Base-by-base conservation (phyloP, 2,888 invertebrate species). In the Chrysodeixis includens region DNA sequence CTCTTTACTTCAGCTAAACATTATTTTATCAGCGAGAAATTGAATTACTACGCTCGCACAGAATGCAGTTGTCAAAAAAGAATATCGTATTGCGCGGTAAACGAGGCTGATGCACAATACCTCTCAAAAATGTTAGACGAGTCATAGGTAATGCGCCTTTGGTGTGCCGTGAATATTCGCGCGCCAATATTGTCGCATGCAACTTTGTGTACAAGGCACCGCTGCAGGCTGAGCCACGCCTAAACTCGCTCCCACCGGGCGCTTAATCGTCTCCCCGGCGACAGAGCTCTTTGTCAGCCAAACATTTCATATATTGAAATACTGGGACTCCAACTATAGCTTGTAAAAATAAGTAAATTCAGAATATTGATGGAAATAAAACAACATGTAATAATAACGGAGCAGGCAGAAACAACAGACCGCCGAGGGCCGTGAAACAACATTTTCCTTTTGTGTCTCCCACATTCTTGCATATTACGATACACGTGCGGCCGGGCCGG, bases 61-160 rank as follows among this genome's bases (percentile, higher is more conserved):
- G n/a, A 40, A 4, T 40, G 40, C 4, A 40, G n/a, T n/a, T 40
- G 40, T 40, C n/a, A n/a, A 40, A n/a, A 40, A n/a, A n/a, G n/a
- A n/a, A 40, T 40, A 40, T n/a, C 40, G n/a, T 40, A n/a, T 40
- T 40, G n/a, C 40, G 40, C 40, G 40, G n/a, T n/a, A 40, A 40
- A 40, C n/a, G 40, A n/a, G n/a, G 5, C n/a, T 14, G 40, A 35
- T 40, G 5, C 40, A 40, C 40, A n/a, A 40, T 40, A 3, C 40
- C n/a, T 40, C n/a, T 40, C 1, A n/a, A 5, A 40, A 40, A 40
- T 40, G 40, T 40, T n/a, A 7, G 35, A 12, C 12, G 14, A 12
- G 35, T 35, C 35, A 35, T 14, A 35, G 35, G 35, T 40, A n/a
- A 7, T 20, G 10, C 10, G 18, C 20, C 10, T 49, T 49, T 49